Evolutionary conservation across 2,113 vertebrate species (phyloP).

Genomic region (Chloroceryle aenea): DNA sequence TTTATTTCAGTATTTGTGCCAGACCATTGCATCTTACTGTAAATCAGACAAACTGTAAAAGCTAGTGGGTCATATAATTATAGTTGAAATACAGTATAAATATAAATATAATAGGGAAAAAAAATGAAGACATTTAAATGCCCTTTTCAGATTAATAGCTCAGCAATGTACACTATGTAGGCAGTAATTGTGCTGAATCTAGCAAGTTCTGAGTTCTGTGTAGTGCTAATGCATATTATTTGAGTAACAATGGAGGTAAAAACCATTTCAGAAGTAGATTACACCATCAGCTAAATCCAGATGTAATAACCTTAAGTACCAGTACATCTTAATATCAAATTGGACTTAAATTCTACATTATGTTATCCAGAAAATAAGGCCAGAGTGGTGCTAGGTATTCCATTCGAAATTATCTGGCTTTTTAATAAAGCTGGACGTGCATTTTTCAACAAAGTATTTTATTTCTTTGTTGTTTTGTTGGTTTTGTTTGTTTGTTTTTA

Average conservation of each 20-base stretch:
- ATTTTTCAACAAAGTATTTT: neutral
- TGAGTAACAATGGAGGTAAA: neutral
- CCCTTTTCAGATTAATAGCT: slow-evolving; percentile 57
- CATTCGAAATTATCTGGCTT: neutral
- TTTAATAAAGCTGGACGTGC: neutral
- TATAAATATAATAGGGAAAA: slow-evolving; percentile 23
- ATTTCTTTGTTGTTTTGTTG: neutral
- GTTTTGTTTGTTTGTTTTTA: too few relatives aligned
- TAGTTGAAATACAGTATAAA: slow-evolving; percentile 35
- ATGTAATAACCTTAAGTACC: neutral
- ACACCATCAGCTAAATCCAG: neutral
- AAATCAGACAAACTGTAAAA: slow-evolving; percentile 68
- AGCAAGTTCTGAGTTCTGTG: slow-evolving; percentile 15
- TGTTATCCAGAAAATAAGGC: neutral
- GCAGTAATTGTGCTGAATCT: slow-evolving; percentile 10
- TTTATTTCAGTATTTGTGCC: slow-evolving; percentile 61
- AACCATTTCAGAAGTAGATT: neutral
- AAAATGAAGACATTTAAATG: slow-evolving; percentile 55
- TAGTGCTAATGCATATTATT: neutral
- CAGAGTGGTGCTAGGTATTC: neutral
- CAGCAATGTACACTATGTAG: neutral
- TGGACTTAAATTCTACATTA: neutral
- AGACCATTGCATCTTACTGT: slow-evolving; percentile 60
- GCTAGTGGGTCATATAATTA: slow-evolving; percentile 67
- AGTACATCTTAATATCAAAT: neutral